These are phyloP conservation scores for Oxyscelio sp. DNA, from an alignment of 2,888 invertebrate genomes.

Conservation along the genomic window DNA sequence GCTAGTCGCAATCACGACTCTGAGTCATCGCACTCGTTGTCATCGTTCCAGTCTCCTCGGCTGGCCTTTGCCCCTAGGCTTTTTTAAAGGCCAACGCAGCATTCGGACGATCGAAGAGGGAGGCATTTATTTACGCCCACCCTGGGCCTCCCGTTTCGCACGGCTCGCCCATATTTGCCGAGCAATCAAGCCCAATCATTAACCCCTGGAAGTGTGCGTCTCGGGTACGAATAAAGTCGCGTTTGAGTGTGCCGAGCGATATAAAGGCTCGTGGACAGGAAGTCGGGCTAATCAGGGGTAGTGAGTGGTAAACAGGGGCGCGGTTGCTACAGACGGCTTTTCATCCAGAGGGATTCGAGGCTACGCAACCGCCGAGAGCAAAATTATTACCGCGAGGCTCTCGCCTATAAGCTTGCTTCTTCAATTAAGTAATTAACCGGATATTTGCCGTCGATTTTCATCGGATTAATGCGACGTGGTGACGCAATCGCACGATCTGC, in stretches of 20 bases:
- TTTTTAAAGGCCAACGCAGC: conserved; percentile 56
- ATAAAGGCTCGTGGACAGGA: conserved; percentile 86
- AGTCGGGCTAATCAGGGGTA: conserved; percentile 88
- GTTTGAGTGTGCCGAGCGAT: conserved; percentile 60
- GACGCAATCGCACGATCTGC: conserved; percentile 51
- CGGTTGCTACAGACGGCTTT: conserved; percentile 80
- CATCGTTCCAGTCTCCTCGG: conserved; percentile 55
- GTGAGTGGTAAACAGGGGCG: conserved; percentile 89
- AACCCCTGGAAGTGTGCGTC: conserved; percentile 82
- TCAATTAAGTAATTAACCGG: conserved; percentile 68
- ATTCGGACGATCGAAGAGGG: conserved; percentile 34
- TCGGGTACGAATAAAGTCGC: conserved; percentile 68
- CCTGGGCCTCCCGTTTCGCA: too few relatives aligned
- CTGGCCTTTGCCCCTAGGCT: conserved; percentile 59
- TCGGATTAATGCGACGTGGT: conserved; percentile 47
- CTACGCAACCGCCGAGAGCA: conserved; percentile 46
- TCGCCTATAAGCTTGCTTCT: conserved; percentile 54
- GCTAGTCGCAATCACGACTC: conserved; percentile 87
- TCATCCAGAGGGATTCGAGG: conserved; percentile 53
- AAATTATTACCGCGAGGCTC: conserved; percentile 66
- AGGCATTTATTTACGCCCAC: conserved; percentile 28
- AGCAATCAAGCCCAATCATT: too few relatives aligned
- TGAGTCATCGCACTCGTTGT: conserved; percentile 79
- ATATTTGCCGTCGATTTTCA: conserved; percentile 58
- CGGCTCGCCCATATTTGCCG: too few relatives aligned